Evolutionary conservation across 37 sponge, comb jelly and placozoan genomes (phyloP).

Genomic region (Theonella swinhoei): DNA sequence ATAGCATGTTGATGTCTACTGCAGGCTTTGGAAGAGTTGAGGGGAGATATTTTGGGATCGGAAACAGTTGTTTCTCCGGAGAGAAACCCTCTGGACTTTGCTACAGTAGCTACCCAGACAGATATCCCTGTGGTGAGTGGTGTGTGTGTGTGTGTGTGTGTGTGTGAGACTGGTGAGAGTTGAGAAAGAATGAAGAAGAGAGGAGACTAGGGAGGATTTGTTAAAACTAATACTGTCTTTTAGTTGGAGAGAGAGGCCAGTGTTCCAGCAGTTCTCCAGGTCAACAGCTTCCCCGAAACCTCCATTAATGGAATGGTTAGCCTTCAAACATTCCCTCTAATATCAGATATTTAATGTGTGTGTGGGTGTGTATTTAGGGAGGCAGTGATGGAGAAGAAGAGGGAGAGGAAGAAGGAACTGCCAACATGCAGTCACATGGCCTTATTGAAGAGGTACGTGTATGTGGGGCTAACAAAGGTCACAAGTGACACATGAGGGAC

Average conservation of each 20-base stretch:
- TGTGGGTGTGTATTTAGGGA: background rate
- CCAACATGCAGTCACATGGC: slow-evolving; percentile 22
- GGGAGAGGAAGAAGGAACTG: slow-evolving; percentile 1
- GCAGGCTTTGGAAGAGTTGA: background rate
- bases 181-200: no score
- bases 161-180: no score
- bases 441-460: slow-evolving; percentile 34
- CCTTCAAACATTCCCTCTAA: background rate
- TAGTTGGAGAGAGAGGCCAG: background rate
- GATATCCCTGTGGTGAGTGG: no score
- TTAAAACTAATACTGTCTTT: no score
- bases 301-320: background rate
- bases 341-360: no score
- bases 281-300: background rate
- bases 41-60: slow-evolving; percentile 1
- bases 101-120: background rate
- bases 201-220: no score
- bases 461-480: no score
- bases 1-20: no score
- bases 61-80: background rate
- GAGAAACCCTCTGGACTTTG: background rate
- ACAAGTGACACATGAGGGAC: no score
- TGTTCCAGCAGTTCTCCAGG: background rate
- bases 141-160: no score
- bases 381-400: background rate